Conservation (phyloP, 2,888 invertebrate genomes). For the Plebejus melissa region DNA sequence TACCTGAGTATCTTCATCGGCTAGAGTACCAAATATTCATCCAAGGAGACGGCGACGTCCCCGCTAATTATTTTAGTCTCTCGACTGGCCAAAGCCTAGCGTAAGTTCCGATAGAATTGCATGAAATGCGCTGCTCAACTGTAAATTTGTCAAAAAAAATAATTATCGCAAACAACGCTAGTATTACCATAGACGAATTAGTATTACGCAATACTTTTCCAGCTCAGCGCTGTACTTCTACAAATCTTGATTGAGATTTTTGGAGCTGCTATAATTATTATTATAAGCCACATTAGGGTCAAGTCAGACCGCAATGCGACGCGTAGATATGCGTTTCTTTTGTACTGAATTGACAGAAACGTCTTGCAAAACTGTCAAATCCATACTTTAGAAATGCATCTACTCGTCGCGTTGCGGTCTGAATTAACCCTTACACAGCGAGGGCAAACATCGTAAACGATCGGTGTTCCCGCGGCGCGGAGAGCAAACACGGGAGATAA, state of each 20-base stretch:
- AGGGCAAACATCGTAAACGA: not conserved
- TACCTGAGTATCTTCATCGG: conserved; percentile 1
- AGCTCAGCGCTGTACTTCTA: not conserved
- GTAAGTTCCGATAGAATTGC: not conserved
- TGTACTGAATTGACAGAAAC: no score
- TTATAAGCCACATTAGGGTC: not conserved
- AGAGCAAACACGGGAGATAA: conserved; percentile 2
- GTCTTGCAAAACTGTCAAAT: no score
- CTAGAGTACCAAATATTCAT: conserved; percentile 26
- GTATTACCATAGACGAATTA: not conserved
- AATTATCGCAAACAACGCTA: not conserved
- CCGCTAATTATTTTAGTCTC: conserved; percentile 1
- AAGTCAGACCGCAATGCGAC: no score
- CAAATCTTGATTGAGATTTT: not conserved
- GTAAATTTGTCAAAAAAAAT: not conserved
- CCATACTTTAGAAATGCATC: no score
- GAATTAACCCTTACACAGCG: not conserved
- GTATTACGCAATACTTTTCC: not conserved
- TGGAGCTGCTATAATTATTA: not conserved
- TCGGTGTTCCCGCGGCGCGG: not conserved
- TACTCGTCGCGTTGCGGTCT: no score
- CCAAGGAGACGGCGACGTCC: not conserved
- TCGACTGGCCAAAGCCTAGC: not conserved
- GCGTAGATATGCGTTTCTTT: no score
- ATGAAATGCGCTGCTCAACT: not conserved